A percentile compares a stretch with the other conserved stretches of the same genome.
Evolutionary conservation across 2,797 vertebrate genomes (phyloP).

Genomic region (Pagetopsis macropterus): DNA sequence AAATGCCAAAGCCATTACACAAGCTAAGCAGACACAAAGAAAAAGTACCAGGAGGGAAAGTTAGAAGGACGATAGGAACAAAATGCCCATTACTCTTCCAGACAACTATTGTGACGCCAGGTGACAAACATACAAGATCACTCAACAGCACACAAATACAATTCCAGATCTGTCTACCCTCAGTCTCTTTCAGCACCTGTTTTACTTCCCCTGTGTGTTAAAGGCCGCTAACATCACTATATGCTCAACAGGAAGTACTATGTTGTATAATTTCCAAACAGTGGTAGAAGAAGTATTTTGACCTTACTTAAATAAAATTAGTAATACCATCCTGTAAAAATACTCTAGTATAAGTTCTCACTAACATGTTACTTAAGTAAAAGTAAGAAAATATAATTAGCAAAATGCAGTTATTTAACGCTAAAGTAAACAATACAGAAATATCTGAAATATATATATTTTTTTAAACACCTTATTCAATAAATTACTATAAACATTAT

Average conservation of each 20-base stretch:
- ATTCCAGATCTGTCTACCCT: not conserved
- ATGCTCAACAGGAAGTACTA: slow-evolving; percentile 22
- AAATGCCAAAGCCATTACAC: slow-evolving; percentile 6
- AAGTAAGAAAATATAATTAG: too few species aligned
- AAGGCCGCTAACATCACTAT: not conserved
- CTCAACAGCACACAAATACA: not conserved
- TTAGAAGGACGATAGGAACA: slow-evolving; percentile 1
- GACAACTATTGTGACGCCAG: not conserved
- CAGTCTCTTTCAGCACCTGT: not conserved
- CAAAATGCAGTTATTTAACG: too few species aligned
- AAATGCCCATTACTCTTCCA: not conserved
- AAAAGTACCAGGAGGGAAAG: not conserved
- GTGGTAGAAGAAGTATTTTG: too few species aligned
- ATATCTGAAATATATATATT: too few species aligned
- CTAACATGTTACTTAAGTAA: too few species aligned
- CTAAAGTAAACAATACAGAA: too few species aligned
- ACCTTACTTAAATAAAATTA: too few species aligned
- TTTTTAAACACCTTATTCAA: too few species aligned
- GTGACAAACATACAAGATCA: not conserved
- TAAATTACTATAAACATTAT: too few species aligned
- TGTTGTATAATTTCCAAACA: not conserved
- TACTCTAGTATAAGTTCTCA: too few species aligned
- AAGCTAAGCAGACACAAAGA: not conserved
- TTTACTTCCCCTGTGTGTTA: not conserved
- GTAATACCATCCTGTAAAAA: too few species aligned